Percentiles rank a stretch among this genome's conserved stretches.
These are phyloP conservation scores for Brassicogethes aeneus DNA, from an alignment of 2,888 invertebrate species.

Conservation along the genomic window DNA sequence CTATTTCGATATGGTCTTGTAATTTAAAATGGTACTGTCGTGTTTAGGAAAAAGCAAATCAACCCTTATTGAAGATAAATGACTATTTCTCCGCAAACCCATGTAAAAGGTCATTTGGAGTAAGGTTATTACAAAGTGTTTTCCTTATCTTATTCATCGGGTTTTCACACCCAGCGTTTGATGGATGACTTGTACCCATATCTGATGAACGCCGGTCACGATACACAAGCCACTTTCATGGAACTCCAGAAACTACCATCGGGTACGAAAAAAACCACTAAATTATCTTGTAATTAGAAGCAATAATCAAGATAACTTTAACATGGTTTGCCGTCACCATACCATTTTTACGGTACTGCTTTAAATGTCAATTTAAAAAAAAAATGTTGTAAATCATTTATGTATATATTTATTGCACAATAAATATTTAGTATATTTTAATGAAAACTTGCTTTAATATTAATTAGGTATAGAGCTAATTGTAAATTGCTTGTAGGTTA, in stretches of 20 bases:
- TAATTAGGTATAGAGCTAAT: constrained; percentile 2
- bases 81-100: constrained; percentile 38
- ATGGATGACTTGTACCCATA: constrained; percentile 39
- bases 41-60: constrained; percentile 35
- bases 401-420: too few species aligned
- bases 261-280: too few species aligned
- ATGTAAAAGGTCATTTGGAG: constrained; percentile 40
- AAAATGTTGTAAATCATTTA: too few species aligned
- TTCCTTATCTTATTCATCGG: constrained; percentile 40
- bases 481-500: constrained; percentile 3
- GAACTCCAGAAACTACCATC: constrained; percentile 30
- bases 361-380: too few species aligned
- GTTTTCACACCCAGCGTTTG: constrained; percentile 41
- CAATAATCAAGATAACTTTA: too few species aligned
- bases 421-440: too few species aligned
- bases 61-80: constrained; percentile 40
- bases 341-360: too few species aligned
- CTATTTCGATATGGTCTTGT: too few species aligned
- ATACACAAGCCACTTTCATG: constrained; percentile 35
- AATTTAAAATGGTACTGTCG: too few species aligned
- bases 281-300: too few species aligned
- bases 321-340: too few species aligned
- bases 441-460: not conserved
- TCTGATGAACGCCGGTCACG: constrained; percentile 41
- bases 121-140: constrained; percentile 41